A percentile compares a stretch with the other conserved stretches of the same genome.
phyloP scores from a whole-genome alignment of 2,888 invertebrate genomes.

The Acanthosepion esculentum region DNA sequence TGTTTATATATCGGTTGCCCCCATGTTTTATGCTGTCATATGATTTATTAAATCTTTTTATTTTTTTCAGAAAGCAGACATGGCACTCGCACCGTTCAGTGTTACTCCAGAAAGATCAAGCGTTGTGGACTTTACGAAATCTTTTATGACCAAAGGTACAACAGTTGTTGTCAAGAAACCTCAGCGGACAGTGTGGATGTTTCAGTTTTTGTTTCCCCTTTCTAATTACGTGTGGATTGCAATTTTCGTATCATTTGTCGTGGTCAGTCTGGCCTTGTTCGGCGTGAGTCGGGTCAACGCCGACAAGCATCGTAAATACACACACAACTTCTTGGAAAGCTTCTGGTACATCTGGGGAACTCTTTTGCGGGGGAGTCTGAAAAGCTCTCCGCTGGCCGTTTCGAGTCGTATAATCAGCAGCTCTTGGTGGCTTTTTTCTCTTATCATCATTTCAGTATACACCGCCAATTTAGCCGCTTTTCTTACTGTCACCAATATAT shows the following conservation, averaged over 20 bases:
- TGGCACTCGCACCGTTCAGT: slow-evolving; percentile 94
- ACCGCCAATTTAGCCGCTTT: slow-evolving; percentile 71
- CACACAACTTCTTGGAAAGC: slow-evolving; percentile 66
- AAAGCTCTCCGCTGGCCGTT: slow-evolving; percentile 64
- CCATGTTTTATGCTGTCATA: not conserved
- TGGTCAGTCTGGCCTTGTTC: slow-evolving; percentile 66
- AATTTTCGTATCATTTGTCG: slow-evolving; percentile 67
- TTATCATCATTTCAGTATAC: slow-evolving; percentile 69
- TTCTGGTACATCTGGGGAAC: slow-evolving; percentile 73
- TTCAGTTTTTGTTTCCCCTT: slow-evolving; percentile 96
- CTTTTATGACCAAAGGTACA: slow-evolving; percentile 96
- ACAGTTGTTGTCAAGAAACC: slow-evolving; percentile 95
- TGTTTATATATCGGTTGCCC: no score
- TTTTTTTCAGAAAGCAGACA: slow-evolving; percentile 88
- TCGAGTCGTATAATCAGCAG: slow-evolving; percentile 68
- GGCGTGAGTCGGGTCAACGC: slow-evolving; percentile 67
- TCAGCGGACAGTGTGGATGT: slow-evolving; percentile 89
- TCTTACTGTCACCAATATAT: slow-evolving; percentile 67
- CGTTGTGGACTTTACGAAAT: slow-evolving; percentile 97
- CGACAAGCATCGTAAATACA: slow-evolving; percentile 57
- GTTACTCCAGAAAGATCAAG: slow-evolving; percentile 93
- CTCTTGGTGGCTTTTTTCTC: slow-evolving; percentile 70
- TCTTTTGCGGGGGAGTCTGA: slow-evolving; percentile 66
- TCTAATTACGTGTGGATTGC: slow-evolving; percentile 85
- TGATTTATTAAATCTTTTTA: not conserved